phyloP scores from a whole-genome alignment of 1,140 invertebrate genomes.

The Kradibia gibbosae region DNA sequence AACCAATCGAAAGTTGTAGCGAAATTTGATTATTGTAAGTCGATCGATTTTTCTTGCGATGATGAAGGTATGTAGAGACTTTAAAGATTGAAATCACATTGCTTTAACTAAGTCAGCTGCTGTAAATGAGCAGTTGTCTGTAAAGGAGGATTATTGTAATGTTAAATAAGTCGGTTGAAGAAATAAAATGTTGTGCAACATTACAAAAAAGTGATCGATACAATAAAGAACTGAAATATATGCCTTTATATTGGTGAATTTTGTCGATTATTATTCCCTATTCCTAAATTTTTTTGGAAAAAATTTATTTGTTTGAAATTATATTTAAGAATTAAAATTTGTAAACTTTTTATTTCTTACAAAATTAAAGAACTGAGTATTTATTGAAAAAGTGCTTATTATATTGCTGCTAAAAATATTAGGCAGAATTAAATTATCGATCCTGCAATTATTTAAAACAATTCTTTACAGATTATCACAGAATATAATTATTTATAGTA shows the following conservation, averaged over 20 bases:
- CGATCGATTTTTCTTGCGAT: constrained; percentile 12
- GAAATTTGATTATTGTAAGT: constrained; percentile 21
- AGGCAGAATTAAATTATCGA: too few relatives aligned
- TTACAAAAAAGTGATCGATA: constrained; percentile 49
- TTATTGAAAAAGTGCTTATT: too few relatives aligned
- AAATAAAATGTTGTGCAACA: constrained; percentile 41
- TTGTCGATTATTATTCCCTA: not conserved
- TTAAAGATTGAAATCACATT: constrained; percentile 32
- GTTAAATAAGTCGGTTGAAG: constrained; percentile 37
- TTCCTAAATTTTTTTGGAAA: not conserved
- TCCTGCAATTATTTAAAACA: too few relatives aligned
- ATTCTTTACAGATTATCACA: too few relatives aligned
- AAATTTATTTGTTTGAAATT: too few relatives aligned
- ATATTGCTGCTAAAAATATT: too few relatives aligned
- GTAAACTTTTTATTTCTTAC: too few relatives aligned
- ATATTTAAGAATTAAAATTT: too few relatives aligned
- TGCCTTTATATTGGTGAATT: constrained; percentile 29
- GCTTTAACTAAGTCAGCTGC: constrained; percentile 33
- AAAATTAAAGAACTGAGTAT: too few relatives aligned
- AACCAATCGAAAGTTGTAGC: constrained; percentile 26
- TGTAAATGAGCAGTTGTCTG: constrained; percentile 15
- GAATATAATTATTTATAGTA: too few relatives aligned
- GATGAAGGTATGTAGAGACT: not conserved
- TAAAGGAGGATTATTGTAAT: constrained; percentile 10
- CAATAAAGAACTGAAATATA: constrained; percentile 51